Conservation (phyloP, 2,888 invertebrate genomes). For the Clunio marinus region DNA sequence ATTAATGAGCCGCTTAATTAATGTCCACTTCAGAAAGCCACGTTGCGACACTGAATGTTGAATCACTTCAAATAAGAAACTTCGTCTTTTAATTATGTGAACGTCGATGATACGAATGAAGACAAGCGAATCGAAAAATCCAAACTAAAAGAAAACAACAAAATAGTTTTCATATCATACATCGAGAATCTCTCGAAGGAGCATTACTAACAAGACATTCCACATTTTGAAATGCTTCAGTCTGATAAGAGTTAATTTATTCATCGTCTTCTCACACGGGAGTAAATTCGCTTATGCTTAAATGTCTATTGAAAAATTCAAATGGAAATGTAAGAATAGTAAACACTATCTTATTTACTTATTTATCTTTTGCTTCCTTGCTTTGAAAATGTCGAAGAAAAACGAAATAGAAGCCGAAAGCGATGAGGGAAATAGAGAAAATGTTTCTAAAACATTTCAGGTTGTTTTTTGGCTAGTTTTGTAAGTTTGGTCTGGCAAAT, state of each 20-base stretch:
- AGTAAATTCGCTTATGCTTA: neutral
- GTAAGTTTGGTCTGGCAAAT: too few species aligned
- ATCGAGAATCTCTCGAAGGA: neutral
- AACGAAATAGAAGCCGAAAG: neutral
- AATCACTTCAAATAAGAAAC: too few species aligned
- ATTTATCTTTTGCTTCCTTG: neutral
- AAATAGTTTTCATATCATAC: neutral
- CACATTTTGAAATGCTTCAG: too few species aligned
- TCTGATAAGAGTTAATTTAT: neutral
- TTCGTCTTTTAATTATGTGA: neutral
- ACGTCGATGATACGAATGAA: too few species aligned
- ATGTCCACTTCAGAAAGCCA: neutral
- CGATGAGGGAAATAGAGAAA: neutral
- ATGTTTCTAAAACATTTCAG: neutral
- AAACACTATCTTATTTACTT: slow-evolving; percentile 7
- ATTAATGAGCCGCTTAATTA: slow-evolving; percentile 10
- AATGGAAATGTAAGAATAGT: slow-evolving; percentile 3
- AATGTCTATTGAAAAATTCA: neutral
- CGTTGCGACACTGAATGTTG: neutral
- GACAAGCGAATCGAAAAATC: neutral
- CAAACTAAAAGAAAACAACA: too few species aligned
- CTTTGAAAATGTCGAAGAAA: too few species aligned
- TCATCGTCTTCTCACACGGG: neutral
- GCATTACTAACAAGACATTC: too few species aligned
- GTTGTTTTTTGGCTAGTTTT: too few species aligned